Evolutionary conservation across 2,113 vertebrate species (phyloP).

Genomic region (Toxotes jaculatrix): DNA sequence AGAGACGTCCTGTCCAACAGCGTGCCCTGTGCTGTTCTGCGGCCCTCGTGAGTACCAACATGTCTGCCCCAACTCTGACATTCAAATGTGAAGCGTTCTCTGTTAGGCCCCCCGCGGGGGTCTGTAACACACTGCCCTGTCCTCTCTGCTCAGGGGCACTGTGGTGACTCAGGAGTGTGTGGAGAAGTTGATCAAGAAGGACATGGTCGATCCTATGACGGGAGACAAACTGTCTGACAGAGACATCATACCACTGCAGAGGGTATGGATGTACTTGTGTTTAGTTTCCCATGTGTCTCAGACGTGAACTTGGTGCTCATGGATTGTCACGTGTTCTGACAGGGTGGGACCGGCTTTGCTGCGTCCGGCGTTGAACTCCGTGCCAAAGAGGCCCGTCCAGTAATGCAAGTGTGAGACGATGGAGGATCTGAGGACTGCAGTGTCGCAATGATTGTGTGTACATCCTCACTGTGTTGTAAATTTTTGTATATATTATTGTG

Average conservation of each 20-base stretch:
- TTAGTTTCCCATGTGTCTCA: neutral
- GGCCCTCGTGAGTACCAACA: conserved; percentile 87
- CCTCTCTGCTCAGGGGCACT: conserved; percentile 75
- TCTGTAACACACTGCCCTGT: neutral
- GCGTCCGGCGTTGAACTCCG: conserved; percentile 88
- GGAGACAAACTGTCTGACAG: conserved; percentile 86
- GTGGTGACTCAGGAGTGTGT: conserved; percentile 94
- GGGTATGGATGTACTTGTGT: conserved; percentile 71
- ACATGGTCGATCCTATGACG: conserved; percentile 90
- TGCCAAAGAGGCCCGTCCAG: conserved; percentile 91
- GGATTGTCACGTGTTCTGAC: conserved; percentile 17
- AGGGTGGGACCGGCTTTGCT: conserved; percentile 91
- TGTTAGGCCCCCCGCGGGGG: neutral
- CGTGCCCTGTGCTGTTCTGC: conserved; percentile 89
- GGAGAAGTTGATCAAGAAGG: conserved; percentile 90
- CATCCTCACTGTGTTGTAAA: too few relatives aligned
- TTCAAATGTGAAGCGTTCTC: neutral
- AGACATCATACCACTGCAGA: conserved; percentile 90
- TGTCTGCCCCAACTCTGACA: neutral
- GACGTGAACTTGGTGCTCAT: neutral
- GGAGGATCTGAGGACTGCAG: neutral
- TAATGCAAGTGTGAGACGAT: conserved; percentile 89
- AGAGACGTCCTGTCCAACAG: conserved; percentile 91
- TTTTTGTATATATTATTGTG: neutral
- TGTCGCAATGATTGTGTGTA: neutral